Base-by-base conservation (phyloP, 2,113 vertebrate genomes). In the Lagopus leucura region DNA sequence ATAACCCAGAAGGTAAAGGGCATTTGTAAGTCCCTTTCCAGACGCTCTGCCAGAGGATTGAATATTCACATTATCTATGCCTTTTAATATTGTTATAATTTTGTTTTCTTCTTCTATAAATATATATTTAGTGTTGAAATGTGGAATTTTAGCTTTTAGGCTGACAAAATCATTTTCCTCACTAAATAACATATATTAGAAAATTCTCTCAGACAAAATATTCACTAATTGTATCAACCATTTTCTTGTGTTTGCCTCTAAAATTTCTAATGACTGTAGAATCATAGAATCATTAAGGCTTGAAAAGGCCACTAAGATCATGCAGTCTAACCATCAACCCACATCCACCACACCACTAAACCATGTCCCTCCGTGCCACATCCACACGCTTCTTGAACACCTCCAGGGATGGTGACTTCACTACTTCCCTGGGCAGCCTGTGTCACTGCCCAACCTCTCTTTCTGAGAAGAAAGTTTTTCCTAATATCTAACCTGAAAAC, bases 201-300 rank as follows among this genome's bases (percentile, higher is more conserved):
- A 36, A 27, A 38, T 86, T 96, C 96, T 89, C 86, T 83, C 55
- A 93, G 61, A 50, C 17, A 42, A 84, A 81, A 81, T 52, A 92
- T 63, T 92, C 88, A 78, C 79, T 94, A 77, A 87, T 81, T 50
- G 55, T 50, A 58, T 82, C 34, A 76, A 80, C 20, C 83, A 36
- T 94, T 90, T 83, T 78, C 38, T 72, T 32, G 2, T 48, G 55
- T 48, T 95, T 89, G 16, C 57, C 76, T 91, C 58, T 91, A 60
- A 91, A 86, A 65, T 82, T 95, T 64, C 60, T 80, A 72, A 30
- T 50, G 10, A 94, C 15, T 54, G 27, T 54, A 54, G 27, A 54
- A 54, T 54, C 27, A 28, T 30, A 54, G 27, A 54, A 54, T 54
- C 52, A 54, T 54, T 54, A 54, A 54, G 27, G 27, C 52, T 54